Conservation (phyloP, 1,140 invertebrate species). For the Hyles euphorbiae region DNA sequence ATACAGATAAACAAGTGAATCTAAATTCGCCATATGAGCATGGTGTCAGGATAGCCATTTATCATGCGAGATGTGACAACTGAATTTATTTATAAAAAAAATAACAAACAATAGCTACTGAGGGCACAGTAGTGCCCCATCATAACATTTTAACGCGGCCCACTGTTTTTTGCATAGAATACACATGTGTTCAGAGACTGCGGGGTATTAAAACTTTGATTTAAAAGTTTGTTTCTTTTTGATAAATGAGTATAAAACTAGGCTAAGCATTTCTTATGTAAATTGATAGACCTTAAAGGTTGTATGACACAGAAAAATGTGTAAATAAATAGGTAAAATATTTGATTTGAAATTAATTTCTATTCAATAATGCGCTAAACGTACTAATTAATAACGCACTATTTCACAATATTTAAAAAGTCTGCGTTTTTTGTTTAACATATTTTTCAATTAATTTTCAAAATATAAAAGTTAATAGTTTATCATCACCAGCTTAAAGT, state of each 20-base stretch:
- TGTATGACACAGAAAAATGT: too few species aligned
- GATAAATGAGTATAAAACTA: too few species aligned
- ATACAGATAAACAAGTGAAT: conserved; percentile 43
- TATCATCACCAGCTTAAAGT: too few species aligned
- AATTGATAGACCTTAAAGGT: too few species aligned
- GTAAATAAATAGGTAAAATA: too few species aligned
- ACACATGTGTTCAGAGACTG: conserved; percentile 17
- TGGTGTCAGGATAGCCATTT: conserved; percentile 57
- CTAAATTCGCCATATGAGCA: conserved; percentile 65
- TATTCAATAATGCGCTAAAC: neutral
- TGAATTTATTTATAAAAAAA: conserved; percentile 73
- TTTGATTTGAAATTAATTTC: neutral
- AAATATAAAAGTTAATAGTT: too few species aligned
- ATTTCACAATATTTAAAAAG: too few species aligned
- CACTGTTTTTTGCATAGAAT: conserved; percentile 38
- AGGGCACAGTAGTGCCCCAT: conserved; percentile 35
- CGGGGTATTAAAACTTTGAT: too few species aligned
- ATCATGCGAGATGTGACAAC: conserved; percentile 69
- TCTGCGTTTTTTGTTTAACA: too few species aligned
- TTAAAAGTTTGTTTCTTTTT: too few species aligned
- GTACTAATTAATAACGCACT: neutral
- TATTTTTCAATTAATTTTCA: too few species aligned
- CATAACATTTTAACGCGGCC: conserved; percentile 48
- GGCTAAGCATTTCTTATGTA: too few species aligned
- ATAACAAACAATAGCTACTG: conserved; percentile 53